Conservation (phyloP, 2,888 invertebrate species). For the Ochropacha duplaris region DNA sequence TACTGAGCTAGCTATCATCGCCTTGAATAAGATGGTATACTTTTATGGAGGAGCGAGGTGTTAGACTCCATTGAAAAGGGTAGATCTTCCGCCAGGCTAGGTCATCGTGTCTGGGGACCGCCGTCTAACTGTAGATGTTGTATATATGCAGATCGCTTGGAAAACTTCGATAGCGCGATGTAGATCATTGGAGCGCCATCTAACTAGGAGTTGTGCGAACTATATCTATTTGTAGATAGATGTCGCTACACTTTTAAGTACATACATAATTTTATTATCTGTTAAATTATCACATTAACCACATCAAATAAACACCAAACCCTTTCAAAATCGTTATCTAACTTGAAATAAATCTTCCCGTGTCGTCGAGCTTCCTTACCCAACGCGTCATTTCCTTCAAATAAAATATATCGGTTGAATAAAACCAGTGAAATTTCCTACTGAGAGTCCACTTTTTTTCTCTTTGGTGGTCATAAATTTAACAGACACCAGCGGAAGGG, state of each 20-base stretch:
- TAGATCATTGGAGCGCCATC: too few relatives aligned
- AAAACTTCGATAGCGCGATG: too few relatives aligned
- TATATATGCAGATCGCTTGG: too few relatives aligned
- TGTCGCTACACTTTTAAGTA: not conserved
- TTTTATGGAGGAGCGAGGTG: too few relatives aligned
- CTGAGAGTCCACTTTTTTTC: slow-evolving; percentile 62
- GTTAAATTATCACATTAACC: not conserved
- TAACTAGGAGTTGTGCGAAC: too few relatives aligned
- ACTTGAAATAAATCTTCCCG: slow-evolving; percentile 51
- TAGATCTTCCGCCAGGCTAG: too few relatives aligned
- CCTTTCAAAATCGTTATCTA: slow-evolving; percentile 2
- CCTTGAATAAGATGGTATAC: too few relatives aligned
- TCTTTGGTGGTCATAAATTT: slow-evolving; percentile 57
- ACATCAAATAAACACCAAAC: not conserved
- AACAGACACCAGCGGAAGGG: slow-evolving; percentile 41
- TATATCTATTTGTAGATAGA: too few relatives aligned
- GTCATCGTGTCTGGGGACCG: too few relatives aligned
- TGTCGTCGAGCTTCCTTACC: slow-evolving; percentile 35
- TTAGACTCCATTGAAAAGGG: too few relatives aligned
- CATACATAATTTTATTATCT: not conserved
- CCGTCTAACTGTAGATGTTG: too few relatives aligned
- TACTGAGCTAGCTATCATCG: too few relatives aligned
- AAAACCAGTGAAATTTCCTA: slow-evolving; percentile 64
- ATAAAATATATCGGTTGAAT: slow-evolving; percentile 69
- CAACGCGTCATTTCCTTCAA: slow-evolving; percentile 59